Conservation (phyloP, 2,888 invertebrate genomes). For the Augiades crinisus region DNA sequence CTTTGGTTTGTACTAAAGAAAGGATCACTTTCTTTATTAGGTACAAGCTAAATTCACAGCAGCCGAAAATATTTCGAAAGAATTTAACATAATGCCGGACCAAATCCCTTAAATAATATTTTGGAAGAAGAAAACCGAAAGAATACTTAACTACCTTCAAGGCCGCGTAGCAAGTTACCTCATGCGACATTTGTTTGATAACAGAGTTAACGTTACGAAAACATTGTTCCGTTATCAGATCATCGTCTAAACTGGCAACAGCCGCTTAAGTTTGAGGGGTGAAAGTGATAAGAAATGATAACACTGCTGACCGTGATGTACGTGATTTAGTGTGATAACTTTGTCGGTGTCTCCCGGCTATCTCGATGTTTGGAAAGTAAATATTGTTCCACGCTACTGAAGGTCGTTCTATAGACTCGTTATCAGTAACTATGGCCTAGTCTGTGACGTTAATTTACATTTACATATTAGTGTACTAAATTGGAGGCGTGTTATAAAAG, state of each 20-base stretch:
- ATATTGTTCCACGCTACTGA: constrained; percentile 37
- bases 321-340: constrained; percentile 31
- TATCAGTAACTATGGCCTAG: constrained; percentile 11
- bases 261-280: constrained; percentile 30
- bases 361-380: constrained; percentile 33
- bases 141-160: not conserved
- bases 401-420: constrained; percentile 28
- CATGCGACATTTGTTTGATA: not conserved
- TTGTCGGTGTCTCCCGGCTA: constrained; percentile 15
- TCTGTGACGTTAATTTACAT: not conserved
- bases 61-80: too few relatives aligned
- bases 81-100: too few relatives aligned
- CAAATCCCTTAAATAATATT: not conserved
- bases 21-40: too few relatives aligned
- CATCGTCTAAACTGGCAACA: constrained; percentile 35
- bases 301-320: constrained; percentile 26
- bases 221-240: constrained; percentile 36
- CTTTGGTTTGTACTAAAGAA: too few relatives aligned
- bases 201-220: constrained; percentile 33
- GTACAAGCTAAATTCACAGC: too few relatives aligned
- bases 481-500: too few relatives aligned
- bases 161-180: not conserved
- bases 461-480: not conserved
- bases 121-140: not conserved
- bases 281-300: constrained; percentile 47